A percentile compares a stretch with the other conserved stretches of the same genome.
These are phyloP conservation scores for Echinops telfairi DNA, from an alignment of 2,113 vertebrate genomes.

Conservation along the genomic window DNA sequence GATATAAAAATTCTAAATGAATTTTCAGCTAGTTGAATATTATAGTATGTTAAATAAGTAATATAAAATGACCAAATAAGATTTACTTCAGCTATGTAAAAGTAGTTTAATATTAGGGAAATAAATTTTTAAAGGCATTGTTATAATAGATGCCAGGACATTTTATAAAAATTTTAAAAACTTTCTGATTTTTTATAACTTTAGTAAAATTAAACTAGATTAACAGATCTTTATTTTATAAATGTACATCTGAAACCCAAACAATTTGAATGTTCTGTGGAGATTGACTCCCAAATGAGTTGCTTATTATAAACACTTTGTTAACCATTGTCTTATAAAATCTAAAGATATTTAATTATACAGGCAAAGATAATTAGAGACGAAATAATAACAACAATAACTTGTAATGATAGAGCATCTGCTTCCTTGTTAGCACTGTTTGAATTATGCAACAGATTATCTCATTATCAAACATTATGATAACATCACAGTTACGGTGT, in stretches of 20 bases:
- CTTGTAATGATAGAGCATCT: conserved; percentile 36
- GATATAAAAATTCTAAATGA: background rate
- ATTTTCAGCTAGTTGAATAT: conserved; percentile 44
- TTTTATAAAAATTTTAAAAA: conserved; percentile 40
- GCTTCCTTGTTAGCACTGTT: conserved; percentile 4
- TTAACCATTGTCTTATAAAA: background rate
- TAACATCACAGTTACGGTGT: background rate
- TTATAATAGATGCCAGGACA: conserved; percentile 22
- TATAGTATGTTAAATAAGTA: conserved; percentile 10
- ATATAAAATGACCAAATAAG: background rate
- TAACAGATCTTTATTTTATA: conserved; percentile 10
- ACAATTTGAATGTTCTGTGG: background rate
- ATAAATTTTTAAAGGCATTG: conserved; percentile 9
- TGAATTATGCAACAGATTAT: conserved; percentile 3
- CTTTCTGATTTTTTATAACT: background rate
- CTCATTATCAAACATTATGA: background rate
- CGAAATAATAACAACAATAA: conserved; percentile 12
- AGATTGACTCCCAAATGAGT: background rate
- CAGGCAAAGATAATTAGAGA: conserved; percentile 1
- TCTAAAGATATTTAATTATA: background rate
- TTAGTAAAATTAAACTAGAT: conserved; percentile 38
- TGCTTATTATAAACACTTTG: conserved; percentile 1
- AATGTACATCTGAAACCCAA: conserved; percentile 23
- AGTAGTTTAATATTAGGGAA: background rate
- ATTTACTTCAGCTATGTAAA: conserved; percentile 30